Conservation (phyloP, 2,888 invertebrate genomes). For the Diarsia rubi region DNA sequence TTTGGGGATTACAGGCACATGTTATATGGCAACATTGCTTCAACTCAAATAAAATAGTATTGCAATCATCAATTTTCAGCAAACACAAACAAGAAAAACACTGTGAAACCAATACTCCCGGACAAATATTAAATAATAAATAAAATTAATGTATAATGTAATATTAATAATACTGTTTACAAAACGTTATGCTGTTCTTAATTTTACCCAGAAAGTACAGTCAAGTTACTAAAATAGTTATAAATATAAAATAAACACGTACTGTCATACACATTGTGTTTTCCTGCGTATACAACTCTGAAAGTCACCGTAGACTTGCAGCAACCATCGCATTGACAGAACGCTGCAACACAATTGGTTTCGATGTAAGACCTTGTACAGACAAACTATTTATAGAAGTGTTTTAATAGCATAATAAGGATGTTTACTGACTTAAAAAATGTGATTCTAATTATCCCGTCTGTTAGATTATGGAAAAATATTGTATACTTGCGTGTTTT, state of each 20-base stretch:
- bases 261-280: not conserved
- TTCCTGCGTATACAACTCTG: not conserved
- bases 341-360: not conserved
- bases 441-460: too few species aligned
- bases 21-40: conserved; percentile 2
- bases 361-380: not conserved
- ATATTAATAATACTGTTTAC: conserved; percentile 41
- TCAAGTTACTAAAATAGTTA: not conserved
- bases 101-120: conserved; percentile 49
- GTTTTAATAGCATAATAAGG: too few species aligned
- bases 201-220: conserved; percentile 46
- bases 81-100: not conserved
- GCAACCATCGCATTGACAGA: not conserved
- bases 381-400: too few species aligned
- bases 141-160: conserved; percentile 36
- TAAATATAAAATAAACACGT: not conserved
- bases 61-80: not conserved
- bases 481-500: too few species aligned
- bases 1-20: not conserved
- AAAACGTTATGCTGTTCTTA: conserved; percentile 41
- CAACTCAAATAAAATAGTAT: conserved; percentile 12
- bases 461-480: too few species aligned
- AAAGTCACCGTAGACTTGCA: not conserved
- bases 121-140: conserved; percentile 23
- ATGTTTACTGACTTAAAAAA: too few species aligned